Evolutionary conservation across 2,888 invertebrate species (phyloP).

Genomic region (Stenodera caucasica): DNA sequence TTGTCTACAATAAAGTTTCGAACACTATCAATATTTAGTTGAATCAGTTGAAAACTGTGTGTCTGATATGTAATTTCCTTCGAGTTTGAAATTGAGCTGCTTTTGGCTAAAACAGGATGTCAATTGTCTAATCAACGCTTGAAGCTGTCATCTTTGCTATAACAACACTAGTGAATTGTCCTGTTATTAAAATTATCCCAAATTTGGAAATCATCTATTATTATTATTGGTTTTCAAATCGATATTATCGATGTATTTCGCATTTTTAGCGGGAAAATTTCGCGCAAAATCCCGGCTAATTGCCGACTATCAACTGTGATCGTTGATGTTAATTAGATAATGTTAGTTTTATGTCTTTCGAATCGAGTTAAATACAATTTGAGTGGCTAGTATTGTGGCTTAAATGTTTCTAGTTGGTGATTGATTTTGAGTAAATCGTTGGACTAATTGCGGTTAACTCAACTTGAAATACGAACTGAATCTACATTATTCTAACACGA

Average conservation of each 20-base stretch:
- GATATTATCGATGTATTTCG: no score
- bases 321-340: neutral
- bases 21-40: neutral
- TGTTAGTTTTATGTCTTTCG: neutral
- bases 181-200: slow-evolving; percentile 18
- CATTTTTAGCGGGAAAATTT: no score
- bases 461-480: neutral
- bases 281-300: no score
- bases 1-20: neutral
- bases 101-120: neutral
- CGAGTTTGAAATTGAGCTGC: neutral
- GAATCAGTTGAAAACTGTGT: neutral
- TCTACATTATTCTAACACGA: slow-evolving; percentile 15
- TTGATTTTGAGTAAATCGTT: slow-evolving; percentile 1
- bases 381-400: neutral
- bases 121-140: slow-evolving; percentile 6
- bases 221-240: no score
- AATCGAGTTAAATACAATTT: neutral
- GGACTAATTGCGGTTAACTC: slow-evolving; percentile 7
- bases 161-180: slow-evolving; percentile 13
- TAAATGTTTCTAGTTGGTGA: neutral
- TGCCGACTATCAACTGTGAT: neutral
- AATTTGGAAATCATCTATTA: neutral
- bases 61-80: neutral
- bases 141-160: slow-evolving; percentile 12